phyloP scores from a whole-genome alignment of 2,113 vertebrate genomes.

The Crotalus helleri region DNA sequence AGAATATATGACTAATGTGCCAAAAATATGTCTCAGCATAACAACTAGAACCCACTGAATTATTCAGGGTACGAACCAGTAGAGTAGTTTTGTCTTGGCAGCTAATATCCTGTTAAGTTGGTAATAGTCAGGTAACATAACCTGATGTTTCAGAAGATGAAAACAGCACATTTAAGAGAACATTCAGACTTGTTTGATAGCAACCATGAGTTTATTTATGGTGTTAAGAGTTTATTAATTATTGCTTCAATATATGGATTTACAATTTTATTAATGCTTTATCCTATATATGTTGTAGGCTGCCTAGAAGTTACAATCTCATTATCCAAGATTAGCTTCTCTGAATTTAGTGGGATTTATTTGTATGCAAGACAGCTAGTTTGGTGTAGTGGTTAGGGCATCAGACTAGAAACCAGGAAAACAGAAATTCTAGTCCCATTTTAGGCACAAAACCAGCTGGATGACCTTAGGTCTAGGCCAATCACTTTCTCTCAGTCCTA shows the following conservation, averaged over 20 bases:
- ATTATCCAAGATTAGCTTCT: slow-evolving; percentile 19
- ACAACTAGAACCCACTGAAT: slow-evolving; percentile 20
- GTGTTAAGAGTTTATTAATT: neutral
- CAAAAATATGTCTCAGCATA: slow-evolving; percentile 14
- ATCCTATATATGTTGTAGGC: neutral
- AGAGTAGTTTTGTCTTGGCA: slow-evolving; percentile 1
- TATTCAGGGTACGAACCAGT: slow-evolving; percentile 18
- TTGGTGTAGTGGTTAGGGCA: neutral
- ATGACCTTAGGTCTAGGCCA: neutral
- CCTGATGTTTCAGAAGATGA: neutral
- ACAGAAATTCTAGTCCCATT: neutral
- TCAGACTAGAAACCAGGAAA: neutral
- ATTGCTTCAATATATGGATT: neutral
- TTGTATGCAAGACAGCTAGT: neutral
- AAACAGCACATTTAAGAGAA: neutral
- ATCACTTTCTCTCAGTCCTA: neutral
- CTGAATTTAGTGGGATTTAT: neutral
- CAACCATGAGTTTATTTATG: neutral
- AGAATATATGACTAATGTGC: slow-evolving; percentile 1
- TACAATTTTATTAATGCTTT: neutral
- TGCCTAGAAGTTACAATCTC: neutral
- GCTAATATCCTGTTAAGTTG: slow-evolving; percentile 24
- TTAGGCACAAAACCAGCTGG: neutral
- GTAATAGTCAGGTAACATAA: slow-evolving; percentile 21
- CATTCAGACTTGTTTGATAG: neutral